Conservation (phyloP, 2,888 invertebrate species). For the Elegia similella region DNA sequence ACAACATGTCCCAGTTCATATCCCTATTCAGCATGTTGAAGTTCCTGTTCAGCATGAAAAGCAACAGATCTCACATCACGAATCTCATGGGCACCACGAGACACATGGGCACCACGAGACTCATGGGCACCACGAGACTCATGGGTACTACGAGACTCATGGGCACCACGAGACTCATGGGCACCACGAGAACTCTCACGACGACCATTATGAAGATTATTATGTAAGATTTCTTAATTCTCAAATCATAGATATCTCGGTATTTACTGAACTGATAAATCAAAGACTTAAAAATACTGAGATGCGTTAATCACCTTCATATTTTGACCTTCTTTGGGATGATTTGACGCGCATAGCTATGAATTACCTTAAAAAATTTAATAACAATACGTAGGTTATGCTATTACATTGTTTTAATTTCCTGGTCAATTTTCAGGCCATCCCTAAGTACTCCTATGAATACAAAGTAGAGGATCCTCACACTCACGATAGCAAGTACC, state of each 20-base stretch:
- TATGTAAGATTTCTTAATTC: too few relatives aligned
- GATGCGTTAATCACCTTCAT: too few relatives aligned
- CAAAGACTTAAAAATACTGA: too few relatives aligned
- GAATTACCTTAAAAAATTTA: too few relatives aligned
- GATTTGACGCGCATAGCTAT: too few relatives aligned
- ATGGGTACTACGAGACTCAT: slow-evolving; percentile 18
- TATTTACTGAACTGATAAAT: too few relatives aligned
- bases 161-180: slow-evolving; percentile 26
- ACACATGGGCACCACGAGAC: slow-evolving; percentile 24
- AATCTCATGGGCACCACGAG: slow-evolving; percentile 27
- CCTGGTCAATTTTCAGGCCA: slow-evolving; percentile 49
- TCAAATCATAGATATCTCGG: too few relatives aligned
- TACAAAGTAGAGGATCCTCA: slow-evolving; percentile 78
- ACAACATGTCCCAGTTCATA: background rate
- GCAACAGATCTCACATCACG: slow-evolving; percentile 18
- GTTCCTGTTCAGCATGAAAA: slow-evolving; percentile 16
- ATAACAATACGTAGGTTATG: too few relatives aligned
- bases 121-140: slow-evolving; percentile 22
- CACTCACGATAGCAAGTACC: slow-evolving; percentile 79
- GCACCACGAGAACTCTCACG: slow-evolving; percentile 29
- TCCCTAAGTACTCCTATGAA: slow-evolving; percentile 77
- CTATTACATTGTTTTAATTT: slow-evolving; percentile 13
- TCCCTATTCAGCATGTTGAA: slow-evolving; percentile 10
- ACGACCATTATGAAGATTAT: slow-evolving; percentile 42
- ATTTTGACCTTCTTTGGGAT: too few relatives aligned